Conservation (phyloP, 2,113 vertebrate genomes). For the Pelusios castaneus region DNA sequence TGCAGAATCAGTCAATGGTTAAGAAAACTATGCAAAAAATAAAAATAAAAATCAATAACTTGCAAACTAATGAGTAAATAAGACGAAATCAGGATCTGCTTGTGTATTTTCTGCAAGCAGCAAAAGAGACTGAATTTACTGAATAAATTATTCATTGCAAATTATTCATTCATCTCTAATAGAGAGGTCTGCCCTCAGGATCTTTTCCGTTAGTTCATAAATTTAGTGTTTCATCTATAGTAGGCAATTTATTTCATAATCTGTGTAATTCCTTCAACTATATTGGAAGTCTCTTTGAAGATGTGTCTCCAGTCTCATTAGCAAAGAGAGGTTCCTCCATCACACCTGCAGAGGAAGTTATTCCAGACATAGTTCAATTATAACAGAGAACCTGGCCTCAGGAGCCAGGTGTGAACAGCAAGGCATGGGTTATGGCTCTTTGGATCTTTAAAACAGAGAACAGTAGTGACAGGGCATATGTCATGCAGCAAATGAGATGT, state of each 20-base stretch:
- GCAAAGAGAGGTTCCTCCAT: background rate
- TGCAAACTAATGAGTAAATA: constrained; percentile 25
- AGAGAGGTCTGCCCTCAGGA: background rate
- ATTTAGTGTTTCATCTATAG: background rate
- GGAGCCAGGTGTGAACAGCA: background rate
- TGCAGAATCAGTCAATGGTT: constrained; percentile 6
- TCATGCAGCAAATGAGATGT: no score
- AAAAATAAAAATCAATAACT: no score
- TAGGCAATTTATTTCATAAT: constrained; percentile 9
- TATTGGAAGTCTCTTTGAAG: background rate
- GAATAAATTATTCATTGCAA: constrained; percentile 46
- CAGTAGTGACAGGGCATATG: no score
- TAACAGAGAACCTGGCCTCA: accelerated
- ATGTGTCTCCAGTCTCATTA: background rate
- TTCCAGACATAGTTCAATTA: background rate
- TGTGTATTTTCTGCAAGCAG: constrained; percentile 11
- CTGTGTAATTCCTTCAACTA: background rate
- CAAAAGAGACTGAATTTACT: constrained; percentile 21
- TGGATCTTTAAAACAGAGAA: background rate
- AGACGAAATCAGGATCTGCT: constrained; percentile 13
- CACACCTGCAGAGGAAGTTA: background rate
- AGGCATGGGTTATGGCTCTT: background rate
- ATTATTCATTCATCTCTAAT: constrained; percentile 23
- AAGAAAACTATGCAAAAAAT: background rate
- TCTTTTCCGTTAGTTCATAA: background rate